phyloP scores from a whole-genome alignment of 2,888 invertebrate species.

The Drosophila demipolita region DNA sequence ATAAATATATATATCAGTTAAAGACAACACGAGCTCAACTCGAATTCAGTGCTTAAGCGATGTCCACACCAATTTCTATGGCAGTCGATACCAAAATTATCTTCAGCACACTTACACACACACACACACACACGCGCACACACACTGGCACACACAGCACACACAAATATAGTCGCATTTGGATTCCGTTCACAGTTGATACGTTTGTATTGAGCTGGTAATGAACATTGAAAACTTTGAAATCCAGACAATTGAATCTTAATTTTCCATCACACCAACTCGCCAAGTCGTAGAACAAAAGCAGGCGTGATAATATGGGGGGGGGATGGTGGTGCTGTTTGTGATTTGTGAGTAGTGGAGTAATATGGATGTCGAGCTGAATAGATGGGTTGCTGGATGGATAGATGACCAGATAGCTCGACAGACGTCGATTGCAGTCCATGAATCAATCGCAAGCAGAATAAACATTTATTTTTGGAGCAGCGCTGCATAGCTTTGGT shows the following conservation, averaged over 20 bases:
- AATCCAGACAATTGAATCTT: constrained; percentile 79
- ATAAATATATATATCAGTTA: neutral
- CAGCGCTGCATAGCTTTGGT: constrained; percentile 25
- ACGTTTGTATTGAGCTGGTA: constrained; percentile 70
- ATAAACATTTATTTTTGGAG: constrained; percentile 74
- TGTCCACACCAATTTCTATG: constrained; percentile 3
- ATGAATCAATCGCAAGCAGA: constrained; percentile 72
- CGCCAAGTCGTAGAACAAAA: constrained; percentile 19
- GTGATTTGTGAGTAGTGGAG: too few species aligned
- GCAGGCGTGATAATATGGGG: neutral
- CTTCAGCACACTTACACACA: constrained; percentile 27
- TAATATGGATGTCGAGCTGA: neutral
- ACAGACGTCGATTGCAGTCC: constrained; percentile 29
- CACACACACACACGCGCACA: constrained; percentile 7
- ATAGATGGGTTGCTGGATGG: constrained; percentile 29
- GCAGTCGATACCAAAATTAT: constrained; percentile 54
- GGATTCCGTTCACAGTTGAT: constrained; percentile 49
- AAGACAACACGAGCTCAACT: constrained; percentile 4
- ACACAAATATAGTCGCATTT: constrained; percentile 13
- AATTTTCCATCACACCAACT: constrained; percentile 58
- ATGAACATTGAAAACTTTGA: constrained; percentile 77
- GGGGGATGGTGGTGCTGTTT: neutral
- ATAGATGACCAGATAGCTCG: constrained; percentile 42
- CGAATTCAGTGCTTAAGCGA: neutral
- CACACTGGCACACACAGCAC: neutral